Percentiles rank a stretch among this genome's conserved stretches.
phyloP scores from a whole-genome alignment of 2,888 invertebrate genomes.

The Cheilosia scutellata region DNA sequence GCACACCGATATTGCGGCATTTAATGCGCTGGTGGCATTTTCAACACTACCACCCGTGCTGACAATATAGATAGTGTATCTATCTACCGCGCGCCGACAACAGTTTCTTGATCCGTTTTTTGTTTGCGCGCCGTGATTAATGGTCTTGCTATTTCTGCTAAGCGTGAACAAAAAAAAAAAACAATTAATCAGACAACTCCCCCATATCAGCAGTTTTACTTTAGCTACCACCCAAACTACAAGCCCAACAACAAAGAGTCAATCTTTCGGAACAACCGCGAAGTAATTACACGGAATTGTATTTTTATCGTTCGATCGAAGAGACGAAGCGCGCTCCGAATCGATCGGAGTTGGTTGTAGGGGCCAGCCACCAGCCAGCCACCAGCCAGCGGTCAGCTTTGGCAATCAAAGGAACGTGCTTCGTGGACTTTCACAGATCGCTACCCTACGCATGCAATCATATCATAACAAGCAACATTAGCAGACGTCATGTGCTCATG shows the following conservation, averaged over 20 bases:
- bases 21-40: slow-evolving; percentile 67
- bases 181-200: slow-evolving; percentile 33
- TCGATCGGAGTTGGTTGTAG: slow-evolving; percentile 27
- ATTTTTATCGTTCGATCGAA: slow-evolving; percentile 67
- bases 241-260: slow-evolving; percentile 57
- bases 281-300: slow-evolving; percentile 75
- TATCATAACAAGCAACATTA: slow-evolving; percentile 64
- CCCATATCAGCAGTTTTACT: slow-evolving; percentile 57
- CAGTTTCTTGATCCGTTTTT: background rate
- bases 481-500: slow-evolving; percentile 55
- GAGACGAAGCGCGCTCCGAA: slow-evolving; percentile 19
- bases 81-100: slow-evolving; percentile 54
- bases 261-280: slow-evolving; percentile 72
- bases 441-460: slow-evolving; percentile 74
- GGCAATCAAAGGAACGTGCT: slow-evolving; percentile 73
- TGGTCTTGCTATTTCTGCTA: slow-evolving; percentile 58
- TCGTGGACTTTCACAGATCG: slow-evolving; percentile 48
- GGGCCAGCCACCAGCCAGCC: slow-evolving; percentile 5
- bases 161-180: slow-evolving; percentile 1
- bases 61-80: slow-evolving; percentile 32
- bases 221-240: slow-evolving; percentile 65
- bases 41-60: slow-evolving; percentile 64
- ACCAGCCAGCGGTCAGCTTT: slow-evolving; percentile 34
- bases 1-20: slow-evolving; percentile 43
- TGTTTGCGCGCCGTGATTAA: slow-evolving; percentile 47